Conservation (phyloP, 2,888 invertebrate genomes). For the Cremastinae sp. region DNA sequence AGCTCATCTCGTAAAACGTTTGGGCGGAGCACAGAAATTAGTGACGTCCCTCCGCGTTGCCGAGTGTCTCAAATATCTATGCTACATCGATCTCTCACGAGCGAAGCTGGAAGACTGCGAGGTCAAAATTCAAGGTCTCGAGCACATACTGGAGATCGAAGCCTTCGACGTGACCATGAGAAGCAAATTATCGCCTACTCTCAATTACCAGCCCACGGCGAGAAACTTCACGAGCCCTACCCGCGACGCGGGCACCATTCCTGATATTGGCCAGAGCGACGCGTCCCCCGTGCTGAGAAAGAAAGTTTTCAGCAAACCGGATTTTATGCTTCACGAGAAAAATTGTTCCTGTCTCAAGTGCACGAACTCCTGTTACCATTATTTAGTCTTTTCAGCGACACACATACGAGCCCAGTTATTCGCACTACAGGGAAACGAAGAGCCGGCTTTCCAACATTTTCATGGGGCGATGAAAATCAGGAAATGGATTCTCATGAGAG, state of each 20-base stretch:
- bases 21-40: conserved; percentile 70
- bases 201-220: neutral
- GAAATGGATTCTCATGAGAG: conserved; percentile 56
- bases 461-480: conserved; percentile 71
- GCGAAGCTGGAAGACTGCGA: conserved; percentile 72
- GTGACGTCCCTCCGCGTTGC: conserved; percentile 72
- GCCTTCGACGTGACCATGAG: conserved; percentile 65
- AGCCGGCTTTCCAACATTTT: conserved; percentile 71
- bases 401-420: conserved; percentile 75
- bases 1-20: conserved; percentile 68
- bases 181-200: conserved; percentile 7
- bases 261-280: conserved; percentile 63
- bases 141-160: conserved; percentile 74
- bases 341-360: conserved; percentile 74
- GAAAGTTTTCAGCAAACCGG: conserved; percentile 69
- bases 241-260: conserved; percentile 44
- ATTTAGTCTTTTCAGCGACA: conserved; percentile 70
- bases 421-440: conserved; percentile 65
- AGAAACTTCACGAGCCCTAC: neutral
- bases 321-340: conserved; percentile 69
- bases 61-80: conserved; percentile 72
- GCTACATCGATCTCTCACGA: conserved; percentile 73
- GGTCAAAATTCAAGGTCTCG: conserved; percentile 74
- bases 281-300: conserved; percentile 72
- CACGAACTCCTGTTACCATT: conserved; percentile 70